Base-by-base conservation (phyloP, 2,113 vertebrate species). In the Ammospiza caudacuta region DNA sequence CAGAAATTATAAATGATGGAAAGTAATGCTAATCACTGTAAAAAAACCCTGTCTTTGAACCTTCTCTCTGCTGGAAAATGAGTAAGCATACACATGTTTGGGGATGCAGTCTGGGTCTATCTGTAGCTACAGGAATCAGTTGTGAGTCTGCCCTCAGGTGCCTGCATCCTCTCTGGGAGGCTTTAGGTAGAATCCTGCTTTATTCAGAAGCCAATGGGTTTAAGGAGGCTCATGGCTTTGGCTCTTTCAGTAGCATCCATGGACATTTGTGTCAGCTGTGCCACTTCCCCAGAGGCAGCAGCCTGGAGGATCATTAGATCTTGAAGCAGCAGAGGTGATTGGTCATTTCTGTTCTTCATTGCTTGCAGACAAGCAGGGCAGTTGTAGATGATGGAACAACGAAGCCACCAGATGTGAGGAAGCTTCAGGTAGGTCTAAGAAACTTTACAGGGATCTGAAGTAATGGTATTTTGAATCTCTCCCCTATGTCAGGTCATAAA, bases 371-470 rank as follows among this genome's bases (percentile, higher is more conserved):
- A 92, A 97, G 97, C 44, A 96, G 35, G 58, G 93, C 97, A 49
- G 35, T 89, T 14, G 89, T 49, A 76, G 98, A 95, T 54, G 98
- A 98, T 28, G 97, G 95, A 91, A 62, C 61, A 44, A 87, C 77
- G 94, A 87, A 79, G 52, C 54, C 92, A 64, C 96, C 98, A 70
- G 97, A 98, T 89, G 98, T 96, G 89, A 98, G 97, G 97, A 98
- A 90, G 88, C 97, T 99, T 82, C 98, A 99, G 98, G 99, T 99
- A 98, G 97, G 97, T 91, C 68, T 58, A 72, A 74, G 23, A 7
- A 51, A 49, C 79, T 47, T 79, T 28, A 47, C 55, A 77, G 63
- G 33, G 35, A 16, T 18, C 69, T 69, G 16, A 46, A 83, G 33
- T 54, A 8, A 7, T 14, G 54, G 59, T 39, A 28, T 74, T 70